Conservation (phyloP, 2,113 vertebrate genomes). For the Orthonyx spaldingii region DNA sequence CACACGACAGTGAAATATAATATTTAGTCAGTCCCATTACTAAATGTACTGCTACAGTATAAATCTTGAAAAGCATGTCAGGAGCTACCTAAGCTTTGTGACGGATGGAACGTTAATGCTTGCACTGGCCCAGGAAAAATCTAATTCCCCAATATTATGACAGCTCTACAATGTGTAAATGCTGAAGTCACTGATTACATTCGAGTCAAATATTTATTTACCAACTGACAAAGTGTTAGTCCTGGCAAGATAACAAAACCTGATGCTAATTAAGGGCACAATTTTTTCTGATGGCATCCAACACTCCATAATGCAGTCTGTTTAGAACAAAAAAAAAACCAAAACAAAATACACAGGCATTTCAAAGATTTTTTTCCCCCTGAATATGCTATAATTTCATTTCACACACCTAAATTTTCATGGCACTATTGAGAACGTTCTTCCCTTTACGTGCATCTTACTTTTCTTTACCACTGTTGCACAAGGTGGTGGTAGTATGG, state of each 20-base stretch:
- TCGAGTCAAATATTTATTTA: constrained; percentile 46
- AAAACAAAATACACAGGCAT: background rate
- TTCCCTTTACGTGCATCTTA: background rate
- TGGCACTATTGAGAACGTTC: background rate
- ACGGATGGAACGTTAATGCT: constrained; percentile 3
- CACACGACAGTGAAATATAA: background rate
- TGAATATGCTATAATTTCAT: background rate
- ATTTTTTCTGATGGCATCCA: background rate
- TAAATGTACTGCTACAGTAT: constrained; percentile 15
- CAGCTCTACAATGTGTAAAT: constrained; percentile 13
- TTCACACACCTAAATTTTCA: background rate
- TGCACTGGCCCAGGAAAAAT: constrained; percentile 11
- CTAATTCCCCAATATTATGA: constrained; percentile 34
- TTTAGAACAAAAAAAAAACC: background rate
- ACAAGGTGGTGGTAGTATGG: background rate
- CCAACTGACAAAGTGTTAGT: constrained; percentile 1
- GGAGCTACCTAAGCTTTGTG: constrained; percentile 37
- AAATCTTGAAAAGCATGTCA: constrained; percentile 25
- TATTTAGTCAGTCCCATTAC: constrained; percentile 19
- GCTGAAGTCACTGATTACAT: constrained; percentile 44
- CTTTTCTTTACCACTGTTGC: background rate
- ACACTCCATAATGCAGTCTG: background rate
- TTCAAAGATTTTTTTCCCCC: background rate
- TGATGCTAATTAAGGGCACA: constrained; percentile 11
- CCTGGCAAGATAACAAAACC: background rate